Evolutionary conservation across 2,113 vertebrate species (phyloP).

Genomic region (Crotalus horridus): DNA sequence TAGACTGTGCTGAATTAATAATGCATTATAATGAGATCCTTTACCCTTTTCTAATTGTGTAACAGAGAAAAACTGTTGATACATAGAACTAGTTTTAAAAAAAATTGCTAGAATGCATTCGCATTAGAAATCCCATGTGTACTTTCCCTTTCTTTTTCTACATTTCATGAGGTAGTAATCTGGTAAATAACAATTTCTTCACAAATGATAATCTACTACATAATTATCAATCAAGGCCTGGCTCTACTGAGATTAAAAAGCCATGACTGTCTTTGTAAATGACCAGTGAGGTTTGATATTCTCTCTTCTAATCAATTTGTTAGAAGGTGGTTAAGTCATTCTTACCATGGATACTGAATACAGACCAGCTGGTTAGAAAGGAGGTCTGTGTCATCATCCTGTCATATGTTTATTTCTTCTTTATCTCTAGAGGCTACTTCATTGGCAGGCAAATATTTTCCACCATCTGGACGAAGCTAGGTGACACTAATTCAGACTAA

Average conservation of each 20-base stretch:
- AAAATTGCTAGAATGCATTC: background rate
- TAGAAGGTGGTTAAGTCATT: conserved; percentile 77
- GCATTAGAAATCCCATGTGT: background rate
- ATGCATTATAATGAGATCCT: conserved; percentile 15
- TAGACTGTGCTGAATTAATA: conserved; percentile 19
- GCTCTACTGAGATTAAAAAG: conserved; percentile 72
- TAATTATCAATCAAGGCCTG: conserved; percentile 65
- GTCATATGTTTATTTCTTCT: conserved; percentile 77
- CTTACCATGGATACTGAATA: conserved; percentile 62
- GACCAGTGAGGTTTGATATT: conserved; percentile 69
- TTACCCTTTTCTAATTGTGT: background rate
- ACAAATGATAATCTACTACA: conserved; percentile 72
- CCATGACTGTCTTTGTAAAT: conserved; percentile 70
- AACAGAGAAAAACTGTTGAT: background rate
- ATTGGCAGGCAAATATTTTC: conserved; percentile 63
- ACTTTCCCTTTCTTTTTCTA: background rate
- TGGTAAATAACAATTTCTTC: conserved; percentile 74
- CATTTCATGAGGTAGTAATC: conserved; percentile 59
- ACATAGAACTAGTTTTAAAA: background rate
- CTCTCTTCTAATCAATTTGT: conserved; percentile 71
- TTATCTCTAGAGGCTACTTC: conserved; percentile 68
- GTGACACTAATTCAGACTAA: background rate
- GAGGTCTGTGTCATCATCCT: conserved; percentile 77
- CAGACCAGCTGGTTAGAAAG: conserved; percentile 79
- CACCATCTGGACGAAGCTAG: conserved; percentile 10